A percentile compares a stretch with the other conserved stretches of the same genome.
Evolutionary conservation across 2,113 vertebrate species (phyloP).

Genomic region (Cyanocitta stelleri): DNA sequence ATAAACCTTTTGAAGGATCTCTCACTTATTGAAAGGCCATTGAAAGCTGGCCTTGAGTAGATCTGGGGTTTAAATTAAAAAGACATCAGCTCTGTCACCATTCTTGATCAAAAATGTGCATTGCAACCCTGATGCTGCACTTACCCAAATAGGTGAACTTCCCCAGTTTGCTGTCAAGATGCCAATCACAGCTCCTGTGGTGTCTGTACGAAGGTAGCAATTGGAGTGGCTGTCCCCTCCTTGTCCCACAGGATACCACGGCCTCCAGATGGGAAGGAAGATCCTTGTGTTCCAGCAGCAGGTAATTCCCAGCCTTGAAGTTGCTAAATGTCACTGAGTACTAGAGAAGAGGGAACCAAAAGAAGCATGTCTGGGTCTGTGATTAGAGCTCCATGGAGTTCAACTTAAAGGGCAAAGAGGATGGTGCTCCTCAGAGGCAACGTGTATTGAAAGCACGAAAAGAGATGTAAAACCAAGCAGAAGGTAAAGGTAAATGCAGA

Average conservation of each 20-base stretch:
- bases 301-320: slow-evolving; percentile 58
- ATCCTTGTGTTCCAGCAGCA: slow-evolving; percentile 63
- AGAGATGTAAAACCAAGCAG: not conserved
- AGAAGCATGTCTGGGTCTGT: not conserved
- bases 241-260: slow-evolving; percentile 55
- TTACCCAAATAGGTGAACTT: slow-evolving; percentile 72
- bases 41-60: not conserved
- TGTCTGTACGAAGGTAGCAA: not conserved
- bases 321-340: slow-evolving; percentile 70
- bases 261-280: slow-evolving; percentile 28
- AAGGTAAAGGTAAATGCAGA: not conserved
- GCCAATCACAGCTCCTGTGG: slow-evolving; percentile 70
- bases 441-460: not conserved
- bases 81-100: not conserved
- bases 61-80: not conserved
- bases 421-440: not conserved
- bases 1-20: not conserved
- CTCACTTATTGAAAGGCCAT: not conserved
- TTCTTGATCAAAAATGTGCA: not conserved
- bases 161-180: slow-evolving; percentile 23
- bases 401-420: not conserved
- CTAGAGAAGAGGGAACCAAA: slow-evolving; percentile 36
- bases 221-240: slow-evolving; percentile 12
- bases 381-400: not conserved
- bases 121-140: not conserved